Base-by-base conservation (phyloP, 2,797 vertebrate genomes). In the Scarus forsteni region DNA sequence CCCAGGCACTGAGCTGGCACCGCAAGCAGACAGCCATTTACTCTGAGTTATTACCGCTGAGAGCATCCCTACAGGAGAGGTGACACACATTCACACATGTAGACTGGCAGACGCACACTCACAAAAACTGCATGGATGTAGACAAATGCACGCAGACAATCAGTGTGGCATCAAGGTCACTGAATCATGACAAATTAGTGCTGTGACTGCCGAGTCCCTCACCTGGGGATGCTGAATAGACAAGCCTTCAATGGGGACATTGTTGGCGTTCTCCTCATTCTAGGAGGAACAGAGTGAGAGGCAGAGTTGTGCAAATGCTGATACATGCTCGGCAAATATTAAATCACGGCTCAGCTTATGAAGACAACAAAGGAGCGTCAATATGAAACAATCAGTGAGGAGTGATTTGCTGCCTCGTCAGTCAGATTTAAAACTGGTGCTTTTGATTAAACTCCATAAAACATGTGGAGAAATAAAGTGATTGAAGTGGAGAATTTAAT, bases 181-280 rank as follows among this genome's bases (percentile, higher is more conserved):
- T 81, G 88, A 92, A 81, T 91, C 88, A 79, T 91, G 81, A 92
- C 82, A 89, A 91, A 93, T 92, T 81, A 85, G 75, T 51, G 82
- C 61, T 71, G 81, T 27, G 27, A 27, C 73, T 61, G 65, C 68
- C 34, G 59, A 73, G 69, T 83, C 74, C 72, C 93, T 88, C 89
- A 96, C 93, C 95, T 96, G 95, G 88, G 94, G 89, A 86, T 96
- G 93, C 73, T 95, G 95, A 91, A 92, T 81, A 81, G 95, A 96
- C 75, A 97, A 92, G 60, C 93, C 95, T 91, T 94, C 94, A 85
- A 95, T 89, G 46, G 94, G 92, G 68, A 96, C 81, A 83, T 69
- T 94, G 92, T 94, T 93, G 92, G 91, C 93, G 51, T 93, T 93
- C 91, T 94, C 88, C 60, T 93, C 94, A 72, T 90, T 90, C 95